A percentile compares a stretch with the other conserved stretches of the same genome.
phyloP scores from a whole-genome alignment of 2,797 vertebrate genomes.

The Coregonus sp. region DNA sequence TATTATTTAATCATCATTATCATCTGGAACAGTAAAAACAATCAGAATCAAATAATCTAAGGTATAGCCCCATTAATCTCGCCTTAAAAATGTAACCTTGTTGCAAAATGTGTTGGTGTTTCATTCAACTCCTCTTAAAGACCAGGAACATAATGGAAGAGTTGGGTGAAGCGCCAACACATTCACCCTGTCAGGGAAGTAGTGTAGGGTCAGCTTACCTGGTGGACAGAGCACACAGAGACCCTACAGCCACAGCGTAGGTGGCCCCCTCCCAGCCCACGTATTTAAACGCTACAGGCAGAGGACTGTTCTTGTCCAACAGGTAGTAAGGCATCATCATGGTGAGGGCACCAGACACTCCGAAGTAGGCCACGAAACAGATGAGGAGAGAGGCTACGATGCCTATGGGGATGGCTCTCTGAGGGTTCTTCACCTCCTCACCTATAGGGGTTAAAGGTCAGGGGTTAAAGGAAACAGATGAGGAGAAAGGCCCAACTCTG shows the following conservation, averaged over 20 bases:
- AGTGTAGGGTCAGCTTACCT: slow-evolving; percentile 68
- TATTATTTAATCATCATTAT: no score
- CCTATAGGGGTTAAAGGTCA: slow-evolving; percentile 62
- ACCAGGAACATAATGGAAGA: no score
- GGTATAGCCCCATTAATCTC: no score
- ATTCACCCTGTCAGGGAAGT: not conserved
- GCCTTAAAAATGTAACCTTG: no score
- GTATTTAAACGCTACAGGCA: slow-evolving; percentile 83
- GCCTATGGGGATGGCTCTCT: slow-evolving; percentile 87
- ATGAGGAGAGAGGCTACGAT: slow-evolving; percentile 86
- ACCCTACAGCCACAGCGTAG: slow-evolving; percentile 84
- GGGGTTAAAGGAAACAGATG: not conserved
- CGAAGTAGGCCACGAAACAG: slow-evolving; percentile 87
- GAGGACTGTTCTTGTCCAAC: slow-evolving; percentile 82
- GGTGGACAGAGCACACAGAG: slow-evolving; percentile 84
- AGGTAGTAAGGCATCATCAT: slow-evolving; percentile 89
- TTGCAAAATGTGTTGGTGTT: no score
- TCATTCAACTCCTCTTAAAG: no score
- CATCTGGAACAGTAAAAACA: no score
- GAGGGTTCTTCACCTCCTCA: slow-evolving; percentile 88
- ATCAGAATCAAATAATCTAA: no score
- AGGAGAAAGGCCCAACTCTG: no score
- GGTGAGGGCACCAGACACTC: slow-evolving; percentile 85
- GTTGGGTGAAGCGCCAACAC: no score
- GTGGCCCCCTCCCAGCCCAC: slow-evolving; percentile 84